phyloP scores from a whole-genome alignment of 2,888 invertebrate species.

The Watsonalla binaria region DNA sequence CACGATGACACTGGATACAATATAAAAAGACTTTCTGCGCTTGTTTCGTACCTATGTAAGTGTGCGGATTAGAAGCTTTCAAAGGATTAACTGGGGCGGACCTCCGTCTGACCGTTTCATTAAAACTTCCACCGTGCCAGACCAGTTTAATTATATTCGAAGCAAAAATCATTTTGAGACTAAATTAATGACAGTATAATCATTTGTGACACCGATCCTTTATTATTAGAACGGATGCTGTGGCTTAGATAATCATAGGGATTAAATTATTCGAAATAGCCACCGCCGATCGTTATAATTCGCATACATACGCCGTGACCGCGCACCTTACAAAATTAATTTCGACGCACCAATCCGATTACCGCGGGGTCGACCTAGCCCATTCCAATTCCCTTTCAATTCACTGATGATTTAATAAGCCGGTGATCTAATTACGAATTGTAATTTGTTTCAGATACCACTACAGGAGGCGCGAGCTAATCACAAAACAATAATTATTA shows the following conservation, averaged over 20 bases:
- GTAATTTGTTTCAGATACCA: slow-evolving; percentile 66
- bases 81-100: slow-evolving; percentile 58
- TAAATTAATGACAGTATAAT: slow-evolving; percentile 29
- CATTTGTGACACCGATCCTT: slow-evolving; percentile 18
- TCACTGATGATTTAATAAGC: slow-evolving; percentile 20
- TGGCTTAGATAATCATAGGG: slow-evolving; percentile 10
- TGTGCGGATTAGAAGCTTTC: slow-evolving; percentile 56
- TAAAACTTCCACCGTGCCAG: slow-evolving; percentile 43
- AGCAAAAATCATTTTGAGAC: slow-evolving; percentile 48
- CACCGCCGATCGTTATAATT: not conserved
- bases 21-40: slow-evolving; percentile 30
- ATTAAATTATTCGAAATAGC: not conserved
- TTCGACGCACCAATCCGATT: slow-evolving; percentile 37
- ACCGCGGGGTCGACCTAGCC: slow-evolving; percentile 38
- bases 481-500: slow-evolving; percentile 33
- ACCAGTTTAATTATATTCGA: slow-evolving; percentile 43
- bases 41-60: slow-evolving; percentile 35
- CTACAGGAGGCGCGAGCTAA: slow-evolving; percentile 44
- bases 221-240: slow-evolving; percentile 5
- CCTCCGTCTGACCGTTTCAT: slow-evolving; percentile 54
- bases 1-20: slow-evolving; percentile 22
- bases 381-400: slow-evolving; percentile 40
- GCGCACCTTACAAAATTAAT: slow-evolving; percentile 35
- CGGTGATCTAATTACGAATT: slow-evolving; percentile 37
- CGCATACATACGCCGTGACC: slow-evolving; percentile 7